A percentile compares a stretch with the other conserved stretches of the same genome.
Conservation (phyloP, 2,113 vertebrate species). For the Xiphophorus hellerii region DNA sequence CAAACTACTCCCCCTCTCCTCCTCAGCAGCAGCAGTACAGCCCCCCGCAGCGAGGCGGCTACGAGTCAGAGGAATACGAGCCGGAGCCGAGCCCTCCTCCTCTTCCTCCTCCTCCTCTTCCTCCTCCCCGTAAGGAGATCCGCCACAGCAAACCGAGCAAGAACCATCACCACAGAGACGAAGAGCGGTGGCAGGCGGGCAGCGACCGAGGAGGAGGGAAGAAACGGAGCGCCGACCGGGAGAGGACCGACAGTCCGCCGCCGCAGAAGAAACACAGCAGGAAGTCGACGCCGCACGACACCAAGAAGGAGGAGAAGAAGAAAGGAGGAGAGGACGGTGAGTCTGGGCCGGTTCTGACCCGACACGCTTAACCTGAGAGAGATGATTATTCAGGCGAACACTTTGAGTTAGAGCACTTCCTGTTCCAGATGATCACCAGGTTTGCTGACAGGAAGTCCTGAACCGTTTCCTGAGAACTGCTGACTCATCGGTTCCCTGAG, state of each 20-base stretch:
- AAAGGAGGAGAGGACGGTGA: constrained; percentile 78
- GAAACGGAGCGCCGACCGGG: constrained; percentile 64
- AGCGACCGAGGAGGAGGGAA: constrained; percentile 56
- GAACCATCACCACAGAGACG: constrained; percentile 36
- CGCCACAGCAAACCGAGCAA: constrained; percentile 65
- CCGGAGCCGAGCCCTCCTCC: constrained; percentile 59
- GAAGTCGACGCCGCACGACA: constrained; percentile 65
- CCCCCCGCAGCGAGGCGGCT: constrained; percentile 69
- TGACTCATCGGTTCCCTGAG: neutral
- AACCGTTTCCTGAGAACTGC: neutral
- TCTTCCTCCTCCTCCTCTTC: constrained; percentile 30
- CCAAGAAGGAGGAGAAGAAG: constrained; percentile 78
- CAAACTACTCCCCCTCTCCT: constrained; percentile 83
- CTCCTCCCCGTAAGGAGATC: constrained; percentile 58
- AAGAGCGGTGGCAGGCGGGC: constrained; percentile 47
- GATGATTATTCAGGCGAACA: too few species aligned
- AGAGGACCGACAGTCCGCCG: constrained; percentile 73
- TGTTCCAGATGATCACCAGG: neutral
- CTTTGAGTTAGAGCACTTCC: constrained; percentile 15
- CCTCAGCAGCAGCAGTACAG: constrained; percentile 80
- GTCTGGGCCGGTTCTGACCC: neutral
- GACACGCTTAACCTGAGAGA: too few species aligned
- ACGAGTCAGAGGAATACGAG: constrained; percentile 78
- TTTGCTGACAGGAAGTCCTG: constrained; percentile 26
- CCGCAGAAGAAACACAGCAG: constrained; percentile 75